A percentile compares a stretch with the other conserved stretches of the same genome.
Evolutionary conservation across 2,888 invertebrate genomes (phyloP).

Genomic region (Pardosa pseudoannulata): DNA sequence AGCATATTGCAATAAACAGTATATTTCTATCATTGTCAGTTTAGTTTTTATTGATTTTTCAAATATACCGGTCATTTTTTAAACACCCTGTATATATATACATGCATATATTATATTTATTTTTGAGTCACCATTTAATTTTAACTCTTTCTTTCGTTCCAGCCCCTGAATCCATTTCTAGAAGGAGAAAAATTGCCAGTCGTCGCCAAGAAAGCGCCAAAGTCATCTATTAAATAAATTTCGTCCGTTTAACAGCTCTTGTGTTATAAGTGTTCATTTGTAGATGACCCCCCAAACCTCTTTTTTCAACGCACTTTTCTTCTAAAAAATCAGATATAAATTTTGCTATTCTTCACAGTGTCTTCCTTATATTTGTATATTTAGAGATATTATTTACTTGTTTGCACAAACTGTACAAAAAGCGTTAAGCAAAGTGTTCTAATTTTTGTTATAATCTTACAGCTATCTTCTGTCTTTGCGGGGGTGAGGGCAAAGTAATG

Average conservation of each 20-base stretch:
- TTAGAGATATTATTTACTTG: neutral
- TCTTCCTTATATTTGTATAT: neutral
- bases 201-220: slow-evolving; percentile 93
- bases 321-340: neutral
- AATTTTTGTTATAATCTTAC: neutral
- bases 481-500: neutral
- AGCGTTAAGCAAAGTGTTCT: neutral
- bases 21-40: no score
- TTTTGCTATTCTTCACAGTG: neutral
- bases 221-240: slow-evolving; percentile 32
- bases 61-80: no score
- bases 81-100: no score
- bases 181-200: slow-evolving; percentile 91
- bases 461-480: neutral
- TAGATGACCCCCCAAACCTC: neutral
- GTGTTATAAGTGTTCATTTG: slow-evolving; percentile 13
- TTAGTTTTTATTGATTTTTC: no score
- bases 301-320: neutral
- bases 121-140: no score
- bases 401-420: no score
- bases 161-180: slow-evolving; percentile 89
- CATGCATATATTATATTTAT: no score
- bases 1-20: no score
- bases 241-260: slow-evolving; percentile 4
- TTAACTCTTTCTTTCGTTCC: slow-evolving; percentile 77